These are phyloP conservation scores for Mycetomoellerius zeteki DNA, from an alignment of 1,140 invertebrate genomes.

Conservation along the genomic window DNA sequence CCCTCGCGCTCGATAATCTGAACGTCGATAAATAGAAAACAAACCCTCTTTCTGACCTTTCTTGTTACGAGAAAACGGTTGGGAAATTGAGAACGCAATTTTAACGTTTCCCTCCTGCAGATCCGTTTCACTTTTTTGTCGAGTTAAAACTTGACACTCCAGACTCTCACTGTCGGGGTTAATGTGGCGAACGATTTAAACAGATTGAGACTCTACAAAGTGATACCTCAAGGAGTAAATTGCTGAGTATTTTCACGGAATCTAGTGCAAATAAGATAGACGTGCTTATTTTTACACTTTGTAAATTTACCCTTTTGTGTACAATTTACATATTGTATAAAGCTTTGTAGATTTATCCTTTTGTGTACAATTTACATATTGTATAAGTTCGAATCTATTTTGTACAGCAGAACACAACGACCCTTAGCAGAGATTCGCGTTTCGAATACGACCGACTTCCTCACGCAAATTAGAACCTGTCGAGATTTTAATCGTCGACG, in stretches of 20 bases:
- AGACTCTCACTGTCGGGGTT: neutral
- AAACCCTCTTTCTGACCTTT: constrained; percentile 22
- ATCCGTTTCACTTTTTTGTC: neutral
- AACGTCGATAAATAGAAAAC: constrained; percentile 14
- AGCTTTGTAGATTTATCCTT: neutral
- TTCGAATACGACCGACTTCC: constrained; percentile 27
- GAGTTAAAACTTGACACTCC: constrained; percentile 23
- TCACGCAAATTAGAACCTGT: constrained; percentile 53
- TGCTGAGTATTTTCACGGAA: neutral
- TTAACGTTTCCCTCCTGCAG: neutral
- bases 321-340: neutral
- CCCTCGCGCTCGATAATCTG: constrained; percentile 61
- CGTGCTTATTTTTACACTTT: neutral
- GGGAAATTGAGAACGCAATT: constrained; percentile 35
- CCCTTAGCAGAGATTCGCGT: neutral
- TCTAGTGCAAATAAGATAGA: neutral
- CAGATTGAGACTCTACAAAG: neutral
- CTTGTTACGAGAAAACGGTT: constrained; percentile 19
- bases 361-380: neutral
- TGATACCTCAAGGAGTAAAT: neutral
- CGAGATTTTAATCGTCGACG: constrained; percentile 51
- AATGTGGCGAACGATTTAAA: constrained; percentile 2
- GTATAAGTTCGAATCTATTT: neutral
- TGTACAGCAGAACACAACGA: neutral
- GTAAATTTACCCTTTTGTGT: neutral